Conservation (phyloP, 92 coral and sea anemone genomes). For the Palythoa heliodiscus region DNA sequence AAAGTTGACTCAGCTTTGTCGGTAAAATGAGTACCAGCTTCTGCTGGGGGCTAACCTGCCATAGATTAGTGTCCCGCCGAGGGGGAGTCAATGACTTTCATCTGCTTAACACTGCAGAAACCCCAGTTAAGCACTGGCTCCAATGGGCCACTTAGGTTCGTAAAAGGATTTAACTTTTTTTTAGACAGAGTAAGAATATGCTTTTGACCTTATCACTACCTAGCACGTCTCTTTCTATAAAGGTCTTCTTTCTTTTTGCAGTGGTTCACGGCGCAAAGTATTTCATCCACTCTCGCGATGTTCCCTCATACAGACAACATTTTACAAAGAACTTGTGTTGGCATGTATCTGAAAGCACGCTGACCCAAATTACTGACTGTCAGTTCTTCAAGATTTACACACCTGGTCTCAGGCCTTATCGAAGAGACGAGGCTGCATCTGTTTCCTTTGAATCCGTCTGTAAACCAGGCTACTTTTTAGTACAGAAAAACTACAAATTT, state of each 20-base stretch:
- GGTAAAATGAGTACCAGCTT: too few species aligned
- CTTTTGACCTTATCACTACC: too few species aligned
- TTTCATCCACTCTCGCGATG: constrained; percentile 20
- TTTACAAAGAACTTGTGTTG: constrained; percentile 20
- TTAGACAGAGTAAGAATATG: too few species aligned
- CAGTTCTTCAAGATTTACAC: constrained; percentile 28
- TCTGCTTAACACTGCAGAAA: too few species aligned
- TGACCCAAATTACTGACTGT: neutral
- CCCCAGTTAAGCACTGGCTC: too few species aligned
- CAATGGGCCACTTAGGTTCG: too few species aligned
- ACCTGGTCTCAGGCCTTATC: constrained; percentile 19
- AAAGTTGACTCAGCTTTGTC: too few species aligned
- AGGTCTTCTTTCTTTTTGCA: neutral
- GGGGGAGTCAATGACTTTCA: too few species aligned
- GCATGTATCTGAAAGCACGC: constrained; percentile 27
- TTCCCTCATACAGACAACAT: neutral
- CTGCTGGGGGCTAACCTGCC: too few species aligned
- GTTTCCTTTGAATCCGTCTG: constrained; percentile 33
- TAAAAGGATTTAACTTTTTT: too few species aligned
- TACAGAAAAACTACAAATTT: constrained; percentile 26
- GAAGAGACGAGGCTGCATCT: neutral
- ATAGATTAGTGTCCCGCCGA: too few species aligned
- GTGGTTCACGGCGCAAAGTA: constrained; percentile 38
- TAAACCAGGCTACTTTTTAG: constrained; percentile 33
- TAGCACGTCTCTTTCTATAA: neutral